Evolutionary conservation across 2,888 invertebrate genomes (phyloP).

Genomic region (Geophilus truncorum): DNA sequence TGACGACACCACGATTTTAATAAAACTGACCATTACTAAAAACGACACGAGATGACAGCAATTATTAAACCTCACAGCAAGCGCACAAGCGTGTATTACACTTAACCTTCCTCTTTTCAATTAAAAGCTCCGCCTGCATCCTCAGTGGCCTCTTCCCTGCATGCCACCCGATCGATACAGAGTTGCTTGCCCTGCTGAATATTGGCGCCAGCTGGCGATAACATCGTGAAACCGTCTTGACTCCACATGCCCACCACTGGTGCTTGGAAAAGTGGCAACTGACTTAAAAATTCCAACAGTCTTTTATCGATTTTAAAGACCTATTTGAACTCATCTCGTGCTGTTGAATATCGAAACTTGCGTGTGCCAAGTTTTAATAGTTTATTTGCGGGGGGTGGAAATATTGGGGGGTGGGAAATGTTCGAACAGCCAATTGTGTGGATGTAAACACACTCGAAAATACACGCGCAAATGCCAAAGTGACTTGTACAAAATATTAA

Average conservation of each 20-base stretch:
- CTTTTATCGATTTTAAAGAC: conserved; percentile 9
- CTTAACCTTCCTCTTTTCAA: conserved; percentile 1
- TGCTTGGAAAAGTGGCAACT: background rate
- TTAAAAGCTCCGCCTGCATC: conserved; percentile 14
- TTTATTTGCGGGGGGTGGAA: background rate
- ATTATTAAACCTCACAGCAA: background rate
- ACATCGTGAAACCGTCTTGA: background rate
- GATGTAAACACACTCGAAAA: background rate
- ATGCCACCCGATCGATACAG: background rate
- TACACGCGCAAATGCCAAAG: conserved; percentile 12
- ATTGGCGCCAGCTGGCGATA: conserved; percentile 25
- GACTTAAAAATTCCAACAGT: background rate
- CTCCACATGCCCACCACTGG: background rate
- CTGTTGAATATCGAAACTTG: background rate
- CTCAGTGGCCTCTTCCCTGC: background rate
- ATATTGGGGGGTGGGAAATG: background rate
- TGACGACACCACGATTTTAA: background rate
- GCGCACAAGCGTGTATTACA: background rate
- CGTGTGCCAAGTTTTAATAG: background rate
- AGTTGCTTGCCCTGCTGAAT: background rate
- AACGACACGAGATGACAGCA: background rate
- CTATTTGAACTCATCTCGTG: background rate
- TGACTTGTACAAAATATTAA: conserved; percentile 4
- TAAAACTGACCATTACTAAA: background rate
- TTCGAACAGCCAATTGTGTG: background rate